Evolutionary conservation across 2,888 invertebrate genomes (phyloP).

Genomic region (Oscheius sp.): DNA sequence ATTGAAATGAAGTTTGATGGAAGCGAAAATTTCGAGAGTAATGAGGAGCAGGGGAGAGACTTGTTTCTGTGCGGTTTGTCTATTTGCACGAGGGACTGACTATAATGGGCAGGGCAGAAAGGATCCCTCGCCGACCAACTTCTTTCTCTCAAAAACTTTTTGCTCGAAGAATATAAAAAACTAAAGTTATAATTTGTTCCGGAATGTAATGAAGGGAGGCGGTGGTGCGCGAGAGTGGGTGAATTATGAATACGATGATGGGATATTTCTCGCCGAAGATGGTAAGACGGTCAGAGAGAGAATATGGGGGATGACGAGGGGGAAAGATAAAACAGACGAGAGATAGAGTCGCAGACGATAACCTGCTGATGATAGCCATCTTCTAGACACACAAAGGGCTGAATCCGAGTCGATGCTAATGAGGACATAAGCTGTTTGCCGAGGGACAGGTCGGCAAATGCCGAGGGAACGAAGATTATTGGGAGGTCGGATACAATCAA

Average conservation of each 20-base stretch:
- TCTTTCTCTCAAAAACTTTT: too few species aligned
- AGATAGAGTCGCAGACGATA: too few species aligned
- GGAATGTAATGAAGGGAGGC: constrained; percentile 22
- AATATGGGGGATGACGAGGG: too few species aligned
- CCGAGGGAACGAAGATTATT: too few species aligned
- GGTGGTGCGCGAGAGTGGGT: constrained; percentile 6
- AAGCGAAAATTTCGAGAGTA: neutral
- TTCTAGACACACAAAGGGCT: too few species aligned
- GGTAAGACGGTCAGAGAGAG: neutral
- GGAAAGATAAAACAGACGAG: too few species aligned
- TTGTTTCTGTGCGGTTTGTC: neutral
- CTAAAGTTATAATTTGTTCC: constrained; percentile 7
- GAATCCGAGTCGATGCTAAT: too few species aligned
- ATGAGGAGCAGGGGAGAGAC: neutral
- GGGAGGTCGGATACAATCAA: too few species aligned
- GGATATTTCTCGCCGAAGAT: constrained; percentile 22
- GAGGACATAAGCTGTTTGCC: too few species aligned
- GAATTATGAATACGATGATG: constrained; percentile 30
- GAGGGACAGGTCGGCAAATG: too few species aligned
- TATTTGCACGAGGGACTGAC: constrained; percentile 11
- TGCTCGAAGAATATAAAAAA: neutral
- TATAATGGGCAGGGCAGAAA: constrained; percentile 16
- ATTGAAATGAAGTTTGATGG: neutral
- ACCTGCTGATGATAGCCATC: too few species aligned
- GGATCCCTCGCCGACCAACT: neutral